Percentiles rank a stretch among this genome's conserved stretches.
Evolutionary conservation across 2,797 vertebrate genomes (phyloP).

Genomic region (Muraenolepis orangiensis): DNA sequence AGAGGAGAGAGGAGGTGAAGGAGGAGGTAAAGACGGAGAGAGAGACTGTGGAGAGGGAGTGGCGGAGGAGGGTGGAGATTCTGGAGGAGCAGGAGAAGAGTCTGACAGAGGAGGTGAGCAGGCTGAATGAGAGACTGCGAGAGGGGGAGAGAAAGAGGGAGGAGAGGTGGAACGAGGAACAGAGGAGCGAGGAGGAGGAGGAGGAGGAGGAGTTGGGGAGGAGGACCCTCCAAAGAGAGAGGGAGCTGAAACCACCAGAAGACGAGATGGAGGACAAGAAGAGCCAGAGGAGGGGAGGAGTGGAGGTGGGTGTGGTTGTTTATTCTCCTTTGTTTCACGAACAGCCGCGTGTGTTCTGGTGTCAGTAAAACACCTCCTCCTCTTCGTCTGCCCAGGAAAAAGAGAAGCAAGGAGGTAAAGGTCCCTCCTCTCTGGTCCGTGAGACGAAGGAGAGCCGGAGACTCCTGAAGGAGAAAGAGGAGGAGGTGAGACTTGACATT

Average conservation of each 20-base stretch:
- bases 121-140: constrained; percentile 33
- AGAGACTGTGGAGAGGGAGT: constrained; percentile 47
- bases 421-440: constrained; percentile 29
- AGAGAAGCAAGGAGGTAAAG: neutral
- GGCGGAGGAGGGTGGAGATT: constrained; percentile 29
- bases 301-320: neutral
- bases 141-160: constrained; percentile 19
- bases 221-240: constrained; percentile 37
- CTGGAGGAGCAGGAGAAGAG: constrained; percentile 32
- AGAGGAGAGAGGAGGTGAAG: constrained; percentile 47
- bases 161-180: constrained; percentile 15
- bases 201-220: constrained; percentile 33
- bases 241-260: neutral
- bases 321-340: neutral
- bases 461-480: constrained; percentile 44
- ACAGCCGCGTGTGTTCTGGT: neutral
- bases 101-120: constrained; percentile 63
- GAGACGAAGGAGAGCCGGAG: constrained; percentile 40
- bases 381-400: neutral
- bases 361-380: neutral
- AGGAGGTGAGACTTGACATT: constrained; percentile 26
- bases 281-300: constrained; percentile 23
- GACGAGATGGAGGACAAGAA: constrained; percentile 10
- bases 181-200: constrained; percentile 9
- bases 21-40: constrained; percentile 28